These are phyloP conservation scores for Oeneis ivallda DNA, from an alignment of 2,888 invertebrate species.

Conservation along the genomic window DNA sequence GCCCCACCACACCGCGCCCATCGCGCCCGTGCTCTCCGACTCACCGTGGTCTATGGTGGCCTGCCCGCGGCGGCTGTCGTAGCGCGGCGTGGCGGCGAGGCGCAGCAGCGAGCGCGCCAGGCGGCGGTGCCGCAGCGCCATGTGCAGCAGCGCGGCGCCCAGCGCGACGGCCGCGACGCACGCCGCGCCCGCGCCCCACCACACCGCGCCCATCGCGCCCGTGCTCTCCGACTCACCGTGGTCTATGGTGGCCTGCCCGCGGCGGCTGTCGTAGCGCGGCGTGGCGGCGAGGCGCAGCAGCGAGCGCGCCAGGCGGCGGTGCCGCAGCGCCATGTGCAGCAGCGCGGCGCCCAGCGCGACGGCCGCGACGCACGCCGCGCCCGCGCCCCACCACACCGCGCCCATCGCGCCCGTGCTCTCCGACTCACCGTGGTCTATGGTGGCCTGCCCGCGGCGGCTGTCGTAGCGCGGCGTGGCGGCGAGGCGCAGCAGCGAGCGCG, in stretches of 20 bases:
- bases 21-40: background rate
- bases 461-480: conserved; percentile 84
- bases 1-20: conserved; percentile 59
- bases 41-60: conserved; percentile 90
- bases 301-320: conserved; percentile 87
- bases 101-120: conserved; percentile 89
- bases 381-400: conserved; percentile 61
- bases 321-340: conserved; percentile 83
- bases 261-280: conserved; percentile 88
- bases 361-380: conserved; percentile 64
- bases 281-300: conserved; percentile 86
- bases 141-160: conserved; percentile 83
- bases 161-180: conserved; percentile 66
- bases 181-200: conserved; percentile 68
- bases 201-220: conserved; percentile 43
- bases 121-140: conserved; percentile 85
- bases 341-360: conserved; percentile 81
- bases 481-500: conserved; percentile 90
- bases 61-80: conserved; percentile 92
- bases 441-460: conserved; percentile 92
- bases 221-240: conserved; percentile 78
- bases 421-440: conserved; percentile 87
- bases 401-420: conserved; percentile 24
- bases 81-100: conserved; percentile 82
- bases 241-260: conserved; percentile 92